These are phyloP conservation scores for Eulemur coronatus DNA, from an alignment of 2,797 vertebrate species.

Conservation along the genomic window DNA sequence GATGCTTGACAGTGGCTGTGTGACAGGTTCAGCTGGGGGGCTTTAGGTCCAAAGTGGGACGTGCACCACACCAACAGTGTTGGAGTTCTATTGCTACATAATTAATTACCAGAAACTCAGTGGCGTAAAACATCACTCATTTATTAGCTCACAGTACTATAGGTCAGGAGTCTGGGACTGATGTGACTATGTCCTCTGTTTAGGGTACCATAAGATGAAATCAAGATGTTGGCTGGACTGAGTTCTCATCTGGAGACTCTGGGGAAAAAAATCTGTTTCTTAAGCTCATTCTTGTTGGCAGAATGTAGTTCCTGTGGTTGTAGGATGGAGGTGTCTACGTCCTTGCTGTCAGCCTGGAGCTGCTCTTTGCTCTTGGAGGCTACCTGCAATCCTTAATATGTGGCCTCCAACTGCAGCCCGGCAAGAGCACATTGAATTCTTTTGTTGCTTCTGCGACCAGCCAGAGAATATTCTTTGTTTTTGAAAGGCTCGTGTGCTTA, in stretches of 20 bases:
- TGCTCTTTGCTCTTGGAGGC: neutral
- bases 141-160: neutral
- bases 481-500: neutral
- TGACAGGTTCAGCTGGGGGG: rapidly evolving
- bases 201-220: neutral
- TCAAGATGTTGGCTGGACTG: neutral
- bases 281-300: neutral
- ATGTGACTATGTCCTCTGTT: neutral
- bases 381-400: neutral
- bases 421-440: neutral
- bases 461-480: neutral
- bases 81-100: neutral
- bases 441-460: neutral
- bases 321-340: neutral
- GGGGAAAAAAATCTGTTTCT: neutral
- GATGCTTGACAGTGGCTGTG: neutral
- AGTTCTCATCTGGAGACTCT: neutral
- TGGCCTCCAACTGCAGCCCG: neutral
- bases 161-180: neutral
- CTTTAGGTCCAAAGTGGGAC: neutral
- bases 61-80: neutral
- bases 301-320: neutral
- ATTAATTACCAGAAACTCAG: neutral
- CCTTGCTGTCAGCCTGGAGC: neutral
- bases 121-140: neutral